Base-by-base conservation (phyloP, 1,140 invertebrate species). In the Lepidurus couesii region DNA sequence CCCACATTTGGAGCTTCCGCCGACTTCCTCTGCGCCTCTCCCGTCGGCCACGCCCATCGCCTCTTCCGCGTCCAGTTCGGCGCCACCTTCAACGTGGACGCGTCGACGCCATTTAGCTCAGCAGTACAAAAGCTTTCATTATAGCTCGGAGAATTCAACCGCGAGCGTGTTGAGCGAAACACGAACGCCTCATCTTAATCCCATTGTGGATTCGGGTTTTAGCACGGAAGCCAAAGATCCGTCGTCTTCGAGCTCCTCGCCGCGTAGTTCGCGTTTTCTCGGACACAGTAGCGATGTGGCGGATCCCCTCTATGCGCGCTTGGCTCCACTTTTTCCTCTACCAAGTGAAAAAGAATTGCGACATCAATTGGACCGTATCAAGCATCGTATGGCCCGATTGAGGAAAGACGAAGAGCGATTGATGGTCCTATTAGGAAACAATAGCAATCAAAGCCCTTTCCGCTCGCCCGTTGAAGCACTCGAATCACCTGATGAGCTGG, bases 401-500 rank as follows among this genome's bases (percentile, higher is more conserved):
- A 44, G 24, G n/a, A 79, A 79, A 26, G 78, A 79, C 78, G 78
- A 79, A 42, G 74, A 79, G n/a, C 78, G 78, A 26, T n/a, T 79
- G 78, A 21, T 75, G 13, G 75, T 42, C 9, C 73, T 79, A 45
- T 45, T 79, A 24, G 75, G 73, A 16, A 65, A 65, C 53, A 65
- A 65, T 65, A 65, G 53, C 13, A 65, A 65, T 65, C 53, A 65
- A 16, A 65, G 53, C 53, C 53, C 53, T 65, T 65, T 65, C 21
- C 53, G 53, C n/a, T 65, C 53, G 53, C 53, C 53, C 16, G 53
- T 65, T 16, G 53, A 65, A 65, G 53, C 53, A 16, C 53, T 65
- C 53, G 81, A 79, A 21, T 79, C 80, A 21, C 92, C 94, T 83
- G 93, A 94, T 82, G 93, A 95, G 82, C 86, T 95, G 11, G 93